These are phyloP conservation scores for Nematolebias whitei DNA, from an alignment of 2,113 vertebrate species.

Conservation along the genomic window DNA sequence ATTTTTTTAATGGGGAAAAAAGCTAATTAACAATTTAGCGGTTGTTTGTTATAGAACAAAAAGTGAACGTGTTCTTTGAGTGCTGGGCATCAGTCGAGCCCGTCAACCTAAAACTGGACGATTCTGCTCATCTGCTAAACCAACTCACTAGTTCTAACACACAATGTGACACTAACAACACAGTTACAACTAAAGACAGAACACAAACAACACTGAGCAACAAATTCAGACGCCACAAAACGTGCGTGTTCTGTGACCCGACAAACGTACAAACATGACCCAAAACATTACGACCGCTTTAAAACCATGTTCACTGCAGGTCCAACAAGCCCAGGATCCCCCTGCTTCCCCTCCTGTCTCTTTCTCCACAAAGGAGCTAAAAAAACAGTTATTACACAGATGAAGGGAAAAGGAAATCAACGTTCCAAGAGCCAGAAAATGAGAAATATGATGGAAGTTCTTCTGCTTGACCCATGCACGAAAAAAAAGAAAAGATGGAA, in stretches of 20 bases:
- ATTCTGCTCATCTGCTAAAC: too few relatives aligned
- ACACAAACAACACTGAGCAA: neutral
- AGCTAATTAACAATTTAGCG: too few relatives aligned
- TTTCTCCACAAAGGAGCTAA: conserved; percentile 13
- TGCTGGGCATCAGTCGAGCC: too few relatives aligned
- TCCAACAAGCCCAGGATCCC: conserved; percentile 32
- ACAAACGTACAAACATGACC: conserved; percentile 30
- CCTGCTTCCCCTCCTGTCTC: conserved; percentile 10
- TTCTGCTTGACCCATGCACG: conserved; percentile 41
- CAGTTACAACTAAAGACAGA: too few relatives aligned
- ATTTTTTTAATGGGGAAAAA: too few relatives aligned
- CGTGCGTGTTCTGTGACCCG: conserved; percentile 3
- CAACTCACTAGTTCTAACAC: too few relatives aligned
- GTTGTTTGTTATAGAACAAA: too few relatives aligned
- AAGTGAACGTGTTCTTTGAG: too few relatives aligned
- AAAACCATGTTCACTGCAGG: conserved; percentile 31
- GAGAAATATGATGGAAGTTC: conserved; percentile 1
- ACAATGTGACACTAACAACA: too few relatives aligned
- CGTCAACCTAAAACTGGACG: too few relatives aligned
- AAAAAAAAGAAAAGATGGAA: conserved; percentile 33
- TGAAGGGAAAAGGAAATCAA: conserved; percentile 5
- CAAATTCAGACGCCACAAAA: neutral
- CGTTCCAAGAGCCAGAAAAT: conserved; percentile 1
- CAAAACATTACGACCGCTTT: too few relatives aligned
- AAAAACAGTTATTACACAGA: neutral